phyloP scores from a whole-genome alignment of 2,113 vertebrate genomes.

The Morone chrysops region DNA sequence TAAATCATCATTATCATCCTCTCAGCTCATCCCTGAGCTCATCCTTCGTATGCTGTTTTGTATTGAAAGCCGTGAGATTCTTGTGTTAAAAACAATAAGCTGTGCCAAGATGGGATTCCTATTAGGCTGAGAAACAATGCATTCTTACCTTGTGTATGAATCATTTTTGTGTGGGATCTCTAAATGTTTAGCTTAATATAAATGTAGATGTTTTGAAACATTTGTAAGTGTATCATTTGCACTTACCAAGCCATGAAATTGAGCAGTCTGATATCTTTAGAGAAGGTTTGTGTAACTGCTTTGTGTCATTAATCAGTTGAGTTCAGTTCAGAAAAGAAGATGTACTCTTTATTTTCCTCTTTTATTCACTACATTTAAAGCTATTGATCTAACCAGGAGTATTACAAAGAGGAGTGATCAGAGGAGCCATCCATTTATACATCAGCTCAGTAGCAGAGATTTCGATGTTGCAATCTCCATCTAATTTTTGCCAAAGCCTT shows the following conservation, averaged over 20 bases:
- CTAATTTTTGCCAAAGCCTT: not conserved
- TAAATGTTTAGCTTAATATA: conserved; percentile 36
- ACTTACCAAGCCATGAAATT: not conserved
- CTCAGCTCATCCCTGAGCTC: conserved; percentile 43
- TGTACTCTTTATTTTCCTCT: not conserved
- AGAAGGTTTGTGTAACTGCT: not conserved
- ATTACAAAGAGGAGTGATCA: not conserved
- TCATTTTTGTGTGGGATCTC: conserved; percentile 13
- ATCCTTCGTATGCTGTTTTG: conserved; percentile 21
- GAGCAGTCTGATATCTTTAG: not conserved
- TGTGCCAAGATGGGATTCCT: conserved; percentile 41
- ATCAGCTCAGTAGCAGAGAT: too few relatives aligned
- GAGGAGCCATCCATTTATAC: not conserved
- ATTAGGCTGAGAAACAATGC: conserved; percentile 17
- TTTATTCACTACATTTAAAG: not conserved
- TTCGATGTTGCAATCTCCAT: not conserved
- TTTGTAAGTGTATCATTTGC: not conserved
- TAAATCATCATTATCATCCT: conserved; percentile 36
- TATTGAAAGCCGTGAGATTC: conserved; percentile 4
- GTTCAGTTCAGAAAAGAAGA: not conserved
- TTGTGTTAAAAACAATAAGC: conserved; percentile 39
- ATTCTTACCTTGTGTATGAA: conserved; percentile 9
- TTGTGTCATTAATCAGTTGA: not conserved
- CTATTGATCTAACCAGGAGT: not conserved
- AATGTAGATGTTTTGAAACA: conserved; percentile 19